Conservation (phyloP, 2,113 vertebrate genomes). For the Colossoma macropomum region DNA sequence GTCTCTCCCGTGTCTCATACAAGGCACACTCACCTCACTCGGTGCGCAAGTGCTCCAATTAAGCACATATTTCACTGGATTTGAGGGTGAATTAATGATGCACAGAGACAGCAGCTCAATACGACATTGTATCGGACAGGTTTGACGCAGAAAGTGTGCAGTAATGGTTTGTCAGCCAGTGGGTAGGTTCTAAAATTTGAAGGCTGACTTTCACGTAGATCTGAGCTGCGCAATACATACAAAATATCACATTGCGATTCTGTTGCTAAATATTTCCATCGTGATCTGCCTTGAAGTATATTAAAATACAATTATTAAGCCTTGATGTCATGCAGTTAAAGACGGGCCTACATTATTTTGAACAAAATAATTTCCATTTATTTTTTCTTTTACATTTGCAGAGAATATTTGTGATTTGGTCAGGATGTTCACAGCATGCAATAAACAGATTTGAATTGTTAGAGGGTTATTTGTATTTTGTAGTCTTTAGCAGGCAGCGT, state of each 20-base stretch:
- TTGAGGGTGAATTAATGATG: conserved; percentile 12
- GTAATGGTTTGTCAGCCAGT: background rate
- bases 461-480: background rate
- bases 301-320: background rate
- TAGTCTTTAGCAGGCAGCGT: background rate
- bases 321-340: background rate
- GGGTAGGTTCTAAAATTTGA: background rate
- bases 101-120: background rate
- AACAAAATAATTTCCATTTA: too few relatives aligned
- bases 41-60: conserved; percentile 1
- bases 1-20: background rate
- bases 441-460: background rate
- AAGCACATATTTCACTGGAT: conserved; percentile 3
- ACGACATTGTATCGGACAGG: background rate
- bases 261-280: background rate
- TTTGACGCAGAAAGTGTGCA: background rate
- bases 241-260: background rate
- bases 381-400: background rate
- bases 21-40: background rate
- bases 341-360: too few relatives aligned
- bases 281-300: background rate
- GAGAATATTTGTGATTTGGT: too few relatives aligned
- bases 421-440: background rate
- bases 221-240: background rate
- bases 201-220: background rate